These are phyloP conservation scores for Poecilia gillii DNA, from an alignment of 2,797 vertebrate genomes.

Conservation along the genomic window DNA sequence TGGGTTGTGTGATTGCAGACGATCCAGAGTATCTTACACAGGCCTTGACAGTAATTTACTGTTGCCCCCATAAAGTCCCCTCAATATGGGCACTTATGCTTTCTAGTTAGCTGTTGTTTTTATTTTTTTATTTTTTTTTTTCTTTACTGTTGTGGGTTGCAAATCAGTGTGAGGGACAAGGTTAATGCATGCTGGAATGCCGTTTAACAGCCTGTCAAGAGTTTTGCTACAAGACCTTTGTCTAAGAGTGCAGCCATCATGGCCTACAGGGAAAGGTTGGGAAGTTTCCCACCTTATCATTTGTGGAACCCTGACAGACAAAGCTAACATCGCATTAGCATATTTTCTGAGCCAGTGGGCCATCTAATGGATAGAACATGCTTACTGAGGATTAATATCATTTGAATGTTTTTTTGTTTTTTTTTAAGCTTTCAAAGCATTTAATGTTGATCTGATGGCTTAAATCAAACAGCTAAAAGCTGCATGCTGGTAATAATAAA, in stretches of 20 bases:
- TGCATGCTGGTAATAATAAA: too few relatives aligned
- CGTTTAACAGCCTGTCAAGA: constrained; percentile 67
- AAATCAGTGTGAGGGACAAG: constrained; percentile 52
- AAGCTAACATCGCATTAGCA: background rate
- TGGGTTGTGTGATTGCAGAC: constrained; percentile 53
- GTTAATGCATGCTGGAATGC: constrained; percentile 63
- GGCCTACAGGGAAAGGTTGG: constrained; percentile 32
- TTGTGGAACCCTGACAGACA: background rate
- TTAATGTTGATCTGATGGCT: background rate
- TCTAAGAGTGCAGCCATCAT: constrained; percentile 17
- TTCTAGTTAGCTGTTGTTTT: constrained; percentile 47
- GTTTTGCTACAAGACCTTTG: constrained; percentile 42
- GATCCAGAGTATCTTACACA: constrained; percentile 55
- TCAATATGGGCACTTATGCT: constrained; percentile 43
- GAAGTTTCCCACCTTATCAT: constrained; percentile 5
- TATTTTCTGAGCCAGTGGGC: background rate
- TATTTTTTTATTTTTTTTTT: too few relatives aligned
- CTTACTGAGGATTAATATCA: constrained; percentile 1
- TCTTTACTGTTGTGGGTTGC: constrained; percentile 60
- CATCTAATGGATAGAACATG: background rate
- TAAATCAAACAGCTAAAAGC: background rate
- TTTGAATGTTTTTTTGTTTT: background rate
- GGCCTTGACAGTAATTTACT: constrained; percentile 54
- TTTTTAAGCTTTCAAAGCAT: background rate
- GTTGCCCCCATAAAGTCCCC: constrained; percentile 46